phyloP scores from a whole-genome alignment of 2,888 invertebrate species.

The Frankliniella fusca region DNA sequence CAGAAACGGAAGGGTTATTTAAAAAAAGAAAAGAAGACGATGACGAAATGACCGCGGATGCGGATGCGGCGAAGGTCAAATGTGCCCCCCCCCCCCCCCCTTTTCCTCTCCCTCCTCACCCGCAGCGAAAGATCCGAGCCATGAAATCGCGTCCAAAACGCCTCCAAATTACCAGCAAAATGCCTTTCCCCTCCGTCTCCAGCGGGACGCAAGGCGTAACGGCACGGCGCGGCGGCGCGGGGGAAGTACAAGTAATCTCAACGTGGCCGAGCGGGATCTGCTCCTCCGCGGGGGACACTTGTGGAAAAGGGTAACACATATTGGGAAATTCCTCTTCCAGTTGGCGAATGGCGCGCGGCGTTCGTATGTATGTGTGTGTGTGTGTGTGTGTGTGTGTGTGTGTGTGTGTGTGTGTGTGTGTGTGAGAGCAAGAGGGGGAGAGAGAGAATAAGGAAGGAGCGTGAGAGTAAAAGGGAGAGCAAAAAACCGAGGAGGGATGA shows the following conservation, averaged over 20 bases:
- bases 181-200: neutral
- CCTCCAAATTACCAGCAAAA: neutral
- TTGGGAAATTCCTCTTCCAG: conserved; percentile 24
- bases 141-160: neutral
- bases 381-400: neutral
- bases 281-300: neutral
- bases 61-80: neutral
- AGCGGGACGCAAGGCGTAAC: neutral
- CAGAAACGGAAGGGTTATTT: too few relatives aligned
- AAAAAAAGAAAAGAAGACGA: too few relatives aligned
- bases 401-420: neutral
- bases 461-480: neutral
- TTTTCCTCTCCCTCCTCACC: neutral
- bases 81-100: neutral
- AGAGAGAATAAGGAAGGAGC: neutral
- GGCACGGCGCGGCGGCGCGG: too few relatives aligned
- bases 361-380: too few relatives aligned
- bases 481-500: neutral
- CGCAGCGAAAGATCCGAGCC: too few relatives aligned
- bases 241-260: too few relatives aligned
- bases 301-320: conserved; percentile 4
- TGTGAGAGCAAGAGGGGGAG: neutral
- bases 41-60: too few relatives aligned
- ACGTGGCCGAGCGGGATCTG: neutral
- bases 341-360: neutral